Evolutionary conservation across 2,113 vertebrate species (phyloP).

Genomic region (Caloenas nicobarica): DNA sequence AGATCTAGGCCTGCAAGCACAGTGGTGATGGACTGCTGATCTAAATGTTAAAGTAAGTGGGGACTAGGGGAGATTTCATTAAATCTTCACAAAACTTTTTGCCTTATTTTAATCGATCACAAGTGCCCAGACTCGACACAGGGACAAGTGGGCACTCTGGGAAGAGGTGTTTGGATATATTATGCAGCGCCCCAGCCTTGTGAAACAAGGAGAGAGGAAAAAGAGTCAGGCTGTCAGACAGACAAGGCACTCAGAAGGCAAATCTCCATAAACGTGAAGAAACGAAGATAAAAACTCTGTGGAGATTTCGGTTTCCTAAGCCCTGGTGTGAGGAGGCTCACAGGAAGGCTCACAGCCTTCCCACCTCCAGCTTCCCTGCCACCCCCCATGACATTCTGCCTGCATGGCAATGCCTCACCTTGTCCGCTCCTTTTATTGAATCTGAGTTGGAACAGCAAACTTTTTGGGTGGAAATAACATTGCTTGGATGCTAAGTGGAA

Average conservation of each 20-base stretch:
- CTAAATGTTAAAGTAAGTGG: not conserved
- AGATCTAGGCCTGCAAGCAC: not conserved
- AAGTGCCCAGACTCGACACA: accelerated
- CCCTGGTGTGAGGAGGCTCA: not conserved
- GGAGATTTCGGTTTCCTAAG: not conserved
- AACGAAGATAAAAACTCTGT: not conserved
- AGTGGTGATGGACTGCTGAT: not conserved
- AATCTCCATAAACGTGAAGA: not conserved
- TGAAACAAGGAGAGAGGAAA: not conserved
- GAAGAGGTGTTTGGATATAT: not conserved
- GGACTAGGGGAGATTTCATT: not conserved
- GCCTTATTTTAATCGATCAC: not conserved
- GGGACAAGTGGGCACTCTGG: not conserved
- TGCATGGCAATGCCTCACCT: accelerated
- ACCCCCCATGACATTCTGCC: not conserved
- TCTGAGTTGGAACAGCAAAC: not conserved
- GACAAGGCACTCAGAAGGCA: not conserved
- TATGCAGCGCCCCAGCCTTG: accelerated
- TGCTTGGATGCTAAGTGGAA: not conserved
- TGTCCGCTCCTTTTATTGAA: not conserved
- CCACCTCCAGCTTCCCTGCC: not conserved
- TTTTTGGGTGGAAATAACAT: not conserved
- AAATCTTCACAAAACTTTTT: not conserved
- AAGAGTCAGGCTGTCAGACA: not conserved
- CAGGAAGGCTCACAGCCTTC: no score